Percentiles rank a stretch among this genome's conserved stretches.
Conservation (phyloP, 1,140 invertebrate genomes). For the Idris sp. region DNA sequence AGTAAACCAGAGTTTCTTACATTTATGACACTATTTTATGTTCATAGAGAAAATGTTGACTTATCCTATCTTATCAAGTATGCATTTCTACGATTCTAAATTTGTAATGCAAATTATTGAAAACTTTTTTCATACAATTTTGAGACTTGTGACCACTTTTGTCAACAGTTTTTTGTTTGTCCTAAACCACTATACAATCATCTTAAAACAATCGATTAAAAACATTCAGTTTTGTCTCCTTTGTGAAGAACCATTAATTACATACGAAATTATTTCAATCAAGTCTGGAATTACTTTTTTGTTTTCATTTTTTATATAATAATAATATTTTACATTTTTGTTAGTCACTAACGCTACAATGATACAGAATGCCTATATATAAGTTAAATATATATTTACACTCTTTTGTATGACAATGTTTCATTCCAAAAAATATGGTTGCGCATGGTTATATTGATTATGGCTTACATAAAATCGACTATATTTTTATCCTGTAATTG, state of each 20-base stretch:
- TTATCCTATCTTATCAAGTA: constrained; percentile 11
- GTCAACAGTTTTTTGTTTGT: constrained; percentile 3
- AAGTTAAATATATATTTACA: constrained; percentile 35
- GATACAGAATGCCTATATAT: constrained; percentile 13
- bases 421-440: constrained; percentile 33
- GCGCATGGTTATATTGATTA: constrained; percentile 17
- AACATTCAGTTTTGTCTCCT: constrained; percentile 16
- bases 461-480: constrained; percentile 20
- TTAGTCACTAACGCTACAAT: constrained; percentile 4
- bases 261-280: constrained; percentile 24
- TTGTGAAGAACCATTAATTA: constrained; percentile 32
- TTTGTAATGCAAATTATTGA: constrained; percentile 31
- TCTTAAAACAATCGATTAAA: constrained; percentile 15
- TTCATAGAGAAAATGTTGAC: constrained; percentile 44
- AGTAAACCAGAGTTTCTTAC: constrained; percentile 61
- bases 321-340: no score
- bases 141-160: constrained; percentile 1
- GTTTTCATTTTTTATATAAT: no score
- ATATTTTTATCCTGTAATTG: constrained; percentile 29
- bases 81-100: constrained; percentile 11
- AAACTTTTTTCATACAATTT: constrained; percentile 38
- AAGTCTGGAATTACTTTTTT: constrained; percentile 22
- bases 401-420: constrained; percentile 21
- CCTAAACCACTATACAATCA: constrained; percentile 16
- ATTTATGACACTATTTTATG: constrained; percentile 49